A percentile compares a stretch with the other conserved stretches of the same genome.
Conservation (phyloP, 1,140 invertebrate genomes). For the Planococcus citri region DNA sequence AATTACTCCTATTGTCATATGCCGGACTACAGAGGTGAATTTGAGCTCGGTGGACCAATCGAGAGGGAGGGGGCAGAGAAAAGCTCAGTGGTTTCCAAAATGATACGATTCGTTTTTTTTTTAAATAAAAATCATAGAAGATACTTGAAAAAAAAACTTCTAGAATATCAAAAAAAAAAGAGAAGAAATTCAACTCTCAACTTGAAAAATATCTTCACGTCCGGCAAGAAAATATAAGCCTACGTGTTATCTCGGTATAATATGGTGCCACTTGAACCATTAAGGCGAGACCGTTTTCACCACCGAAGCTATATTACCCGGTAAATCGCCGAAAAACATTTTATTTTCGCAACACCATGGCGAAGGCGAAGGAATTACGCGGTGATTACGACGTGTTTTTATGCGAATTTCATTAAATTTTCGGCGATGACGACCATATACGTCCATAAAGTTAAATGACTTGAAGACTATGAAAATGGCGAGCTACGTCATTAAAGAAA, state of each 20-base stretch:
- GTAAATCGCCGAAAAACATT: background rate
- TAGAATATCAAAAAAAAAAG: too few species aligned
- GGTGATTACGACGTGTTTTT: background rate
- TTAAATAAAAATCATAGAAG: too few species aligned
- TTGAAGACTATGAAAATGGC: background rate
- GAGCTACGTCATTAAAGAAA: background rate
- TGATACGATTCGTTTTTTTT: too few species aligned
- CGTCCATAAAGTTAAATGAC: constrained; percentile 7
- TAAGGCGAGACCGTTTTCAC: background rate
- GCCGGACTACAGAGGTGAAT: too few species aligned
- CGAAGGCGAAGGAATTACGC: background rate
- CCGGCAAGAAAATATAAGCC: too few species aligned
- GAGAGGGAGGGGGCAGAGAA: too few species aligned
- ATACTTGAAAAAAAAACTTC: too few species aligned
- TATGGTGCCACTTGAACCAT: background rate
- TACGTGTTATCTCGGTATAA: background rate
- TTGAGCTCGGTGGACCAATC: too few species aligned
- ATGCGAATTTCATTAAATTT: background rate
- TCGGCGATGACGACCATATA: background rate
- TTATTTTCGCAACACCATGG: background rate
- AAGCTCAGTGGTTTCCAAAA: too few species aligned
- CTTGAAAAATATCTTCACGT: too few species aligned
- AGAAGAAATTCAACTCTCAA: too few species aligned
- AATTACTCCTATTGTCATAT: too few species aligned
- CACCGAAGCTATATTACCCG: background rate